Conservation (phyloP, 2,797 vertebrate genomes). For the Poliocrania exsul region DNA sequence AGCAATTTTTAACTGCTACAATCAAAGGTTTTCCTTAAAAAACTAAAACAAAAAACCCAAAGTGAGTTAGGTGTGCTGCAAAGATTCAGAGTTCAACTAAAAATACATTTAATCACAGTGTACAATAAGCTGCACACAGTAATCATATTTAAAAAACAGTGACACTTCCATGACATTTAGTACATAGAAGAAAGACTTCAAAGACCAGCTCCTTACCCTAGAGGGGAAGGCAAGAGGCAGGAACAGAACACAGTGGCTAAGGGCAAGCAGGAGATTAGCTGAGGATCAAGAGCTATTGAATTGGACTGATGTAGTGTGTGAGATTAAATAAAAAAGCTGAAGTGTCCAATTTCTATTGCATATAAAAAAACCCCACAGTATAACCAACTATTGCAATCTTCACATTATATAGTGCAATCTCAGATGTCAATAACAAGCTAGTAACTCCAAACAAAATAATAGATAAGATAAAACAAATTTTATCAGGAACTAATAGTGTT, state of each 20-base stretch:
- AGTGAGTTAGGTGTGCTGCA: not conserved
- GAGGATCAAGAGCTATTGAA: not conserved
- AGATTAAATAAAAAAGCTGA: not conserved
- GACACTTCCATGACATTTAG: not conserved
- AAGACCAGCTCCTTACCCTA: not conserved
- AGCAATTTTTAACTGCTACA: not conserved
- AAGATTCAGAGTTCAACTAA: not conserved
- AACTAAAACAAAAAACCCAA: not conserved
- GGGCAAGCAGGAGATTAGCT: not conserved
- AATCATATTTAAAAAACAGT: not conserved
- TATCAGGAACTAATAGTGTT: not conserved
- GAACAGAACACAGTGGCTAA: not conserved
- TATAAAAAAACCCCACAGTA: not conserved
- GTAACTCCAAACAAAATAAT: not conserved
- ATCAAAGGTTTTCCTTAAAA: not conserved
- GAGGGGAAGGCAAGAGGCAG: not conserved
- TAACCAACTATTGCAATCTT: constrained; percentile 25
- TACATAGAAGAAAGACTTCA: not conserved
- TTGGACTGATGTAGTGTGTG: not conserved
- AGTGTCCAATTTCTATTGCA: not conserved
- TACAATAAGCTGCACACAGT: not conserved
- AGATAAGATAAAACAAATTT: not conserved
- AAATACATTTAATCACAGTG: not conserved
- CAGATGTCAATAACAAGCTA: not conserved
- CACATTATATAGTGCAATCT: constrained; percentile 37